Conservation (phyloP, 2,888 invertebrate genomes). For the Adelognathus sp. region DNA sequence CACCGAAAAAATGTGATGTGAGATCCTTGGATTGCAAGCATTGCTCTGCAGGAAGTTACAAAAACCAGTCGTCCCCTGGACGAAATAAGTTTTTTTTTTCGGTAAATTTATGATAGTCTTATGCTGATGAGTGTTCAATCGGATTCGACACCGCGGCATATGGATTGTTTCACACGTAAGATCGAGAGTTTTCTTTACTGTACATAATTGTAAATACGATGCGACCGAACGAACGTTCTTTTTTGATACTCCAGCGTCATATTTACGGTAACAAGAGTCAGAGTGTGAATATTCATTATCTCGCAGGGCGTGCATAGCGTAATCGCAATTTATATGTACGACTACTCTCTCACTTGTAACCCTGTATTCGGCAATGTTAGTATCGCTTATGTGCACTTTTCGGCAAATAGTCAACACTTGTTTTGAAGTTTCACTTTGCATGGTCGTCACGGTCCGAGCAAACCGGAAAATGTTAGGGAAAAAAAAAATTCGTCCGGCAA, state of each 20-base stretch:
- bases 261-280: too few relatives aligned
- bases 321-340: neutral
- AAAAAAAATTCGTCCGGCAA: neutral
- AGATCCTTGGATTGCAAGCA: too few relatives aligned
- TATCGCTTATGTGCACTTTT: neutral
- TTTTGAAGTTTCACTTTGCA: neutral
- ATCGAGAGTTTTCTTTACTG: neutral
- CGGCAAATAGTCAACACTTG: neutral
- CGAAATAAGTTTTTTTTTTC: too few relatives aligned
- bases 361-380: neutral
- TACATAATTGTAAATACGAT: slow-evolving; percentile 24
- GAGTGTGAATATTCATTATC: neutral
- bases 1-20: neutral
- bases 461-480: neutral
- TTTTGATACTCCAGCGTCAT: neutral
- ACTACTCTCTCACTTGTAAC: neutral
- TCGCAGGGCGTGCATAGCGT: neutral
- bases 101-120: too few relatives aligned
- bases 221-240: neutral
- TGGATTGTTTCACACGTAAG: neutral
- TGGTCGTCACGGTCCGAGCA: too few relatives aligned
- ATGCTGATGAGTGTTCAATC: too few relatives aligned
- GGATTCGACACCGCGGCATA: neutral
- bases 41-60: too few relatives aligned
- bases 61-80: too few relatives aligned